Conservation (phyloP, 2,797 vertebrate species). For the Rhynchotus rufescens region DNA sequence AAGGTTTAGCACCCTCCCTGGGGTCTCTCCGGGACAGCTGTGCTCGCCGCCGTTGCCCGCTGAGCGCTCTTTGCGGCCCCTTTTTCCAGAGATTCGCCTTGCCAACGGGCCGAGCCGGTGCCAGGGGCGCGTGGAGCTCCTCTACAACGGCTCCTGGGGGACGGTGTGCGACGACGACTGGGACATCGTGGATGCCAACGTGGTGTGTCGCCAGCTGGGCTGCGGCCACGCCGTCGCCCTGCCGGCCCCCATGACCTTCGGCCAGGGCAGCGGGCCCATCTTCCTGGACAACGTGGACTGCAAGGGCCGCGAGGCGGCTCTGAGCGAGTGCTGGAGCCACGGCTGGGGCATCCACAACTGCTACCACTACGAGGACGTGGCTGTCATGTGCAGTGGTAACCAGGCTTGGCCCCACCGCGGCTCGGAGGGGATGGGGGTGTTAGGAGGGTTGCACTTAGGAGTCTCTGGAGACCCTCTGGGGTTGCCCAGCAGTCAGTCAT, state of each 20-base stretch:
- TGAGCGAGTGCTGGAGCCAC: slow-evolving; percentile 89
- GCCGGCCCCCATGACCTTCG: slow-evolving; percentile 86
- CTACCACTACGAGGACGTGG: slow-evolving; percentile 97
- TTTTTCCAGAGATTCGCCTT: slow-evolving; percentile 84
- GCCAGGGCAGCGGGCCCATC: slow-evolving; percentile 89
- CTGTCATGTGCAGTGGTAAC: slow-evolving; percentile 89
- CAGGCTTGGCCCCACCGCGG: background rate
- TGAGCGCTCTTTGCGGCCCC: background rate
- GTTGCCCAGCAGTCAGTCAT: fast-evolving
- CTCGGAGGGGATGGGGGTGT: background rate
- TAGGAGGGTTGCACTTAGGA: background rate
- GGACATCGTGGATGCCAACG: slow-evolving; percentile 94
- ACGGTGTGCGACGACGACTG: slow-evolving; percentile 96
- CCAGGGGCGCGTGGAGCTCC: slow-evolving; percentile 92
- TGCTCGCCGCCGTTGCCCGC: background rate
- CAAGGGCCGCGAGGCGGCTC: slow-evolving; percentile 85
- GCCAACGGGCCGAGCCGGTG: slow-evolving; percentile 88
- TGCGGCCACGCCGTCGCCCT: slow-evolving; percentile 87
- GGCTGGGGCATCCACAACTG: slow-evolving; percentile 98
- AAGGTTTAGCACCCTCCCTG: fast-evolving
- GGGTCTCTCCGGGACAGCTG: too few species aligned
- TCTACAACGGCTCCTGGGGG: slow-evolving; percentile 88
- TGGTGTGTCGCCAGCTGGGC: slow-evolving; percentile 92
- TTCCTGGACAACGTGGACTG: slow-evolving; percentile 95
- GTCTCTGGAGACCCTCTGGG: background rate